Base-by-base conservation (phyloP, 2,113 vertebrate species). In the Sturnus vulgaris region DNA sequence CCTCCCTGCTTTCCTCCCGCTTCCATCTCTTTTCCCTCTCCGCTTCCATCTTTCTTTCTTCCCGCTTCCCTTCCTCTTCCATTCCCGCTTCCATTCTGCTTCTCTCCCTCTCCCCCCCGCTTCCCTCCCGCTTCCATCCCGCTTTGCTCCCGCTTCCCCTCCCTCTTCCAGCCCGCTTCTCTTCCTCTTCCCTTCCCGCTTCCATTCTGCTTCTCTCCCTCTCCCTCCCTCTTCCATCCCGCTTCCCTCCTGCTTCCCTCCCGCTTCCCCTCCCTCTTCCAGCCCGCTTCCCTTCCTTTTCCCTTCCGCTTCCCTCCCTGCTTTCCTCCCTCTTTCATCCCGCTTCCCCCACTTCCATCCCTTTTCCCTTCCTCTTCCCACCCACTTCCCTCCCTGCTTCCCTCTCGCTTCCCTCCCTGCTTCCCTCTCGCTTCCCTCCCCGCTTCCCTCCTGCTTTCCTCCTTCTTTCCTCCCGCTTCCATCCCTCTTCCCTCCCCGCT, bases 401-500 rank as follows among this genome's bases (percentile, higher is more conserved):
- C 8, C 61, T 97, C 96, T 98, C 94, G 96, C 97, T 30, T 63
- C 18, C 12, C 18, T 63, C 61, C 60, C 13, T 10, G 8, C 61
- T 22, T 42, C 40, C 22, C 11, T 13, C 64, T 21, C 35, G 24
- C 55, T 33, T n/a, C 56, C 55, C 12, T 56, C 47, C 53, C 19
- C 28, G 11, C 31, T 55, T 33, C 53, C n/a, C n/a, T n/a, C n/a
- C n/a, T n/a, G n/a, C n/a, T n/a, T n/a, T n/a, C n/a, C n/a, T n/a
- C n/a, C n/a, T n/a, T n/a, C n/a, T n/a, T n/a, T n/a, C 19, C 11
- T 53, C 28, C 19, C 95, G 96, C 97, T 95, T 95, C 98, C 97
- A n/a, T n/a, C n/a, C n/a, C n/a, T n/a, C 37, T 53, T 27, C 16
- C 50, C 95, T 96, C 97, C 97, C 55, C 21, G 4, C 18, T 28